phyloP scores from a whole-genome alignment of 2,113 vertebrate genomes.

The Progne subis region DNA sequence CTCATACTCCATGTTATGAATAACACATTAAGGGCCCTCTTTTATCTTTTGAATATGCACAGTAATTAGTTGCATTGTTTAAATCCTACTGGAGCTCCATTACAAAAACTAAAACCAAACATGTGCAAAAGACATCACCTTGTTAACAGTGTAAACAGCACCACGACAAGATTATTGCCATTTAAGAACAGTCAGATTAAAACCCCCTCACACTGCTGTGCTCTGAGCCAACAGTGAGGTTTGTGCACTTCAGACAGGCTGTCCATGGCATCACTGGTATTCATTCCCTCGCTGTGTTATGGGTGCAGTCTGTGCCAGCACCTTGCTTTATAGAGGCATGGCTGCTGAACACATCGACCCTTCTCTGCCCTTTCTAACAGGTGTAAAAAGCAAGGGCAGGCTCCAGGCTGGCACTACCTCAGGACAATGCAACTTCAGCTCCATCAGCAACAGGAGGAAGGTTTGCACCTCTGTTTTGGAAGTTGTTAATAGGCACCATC shows the following conservation, averaged over 20 bases:
- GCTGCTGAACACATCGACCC: not conserved
- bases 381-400: not conserved
- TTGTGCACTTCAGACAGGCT: not conserved
- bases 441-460: not conserved
- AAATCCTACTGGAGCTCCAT: not conserved
- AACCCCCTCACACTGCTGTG: not conserved
- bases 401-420: not conserved
- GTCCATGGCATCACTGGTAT: not conserved
- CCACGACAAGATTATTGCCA: not conserved
- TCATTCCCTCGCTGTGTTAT: not conserved
- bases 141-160: not conserved
- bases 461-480: not conserved
- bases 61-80: constrained; percentile 37
- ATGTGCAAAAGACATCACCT: not conserved
- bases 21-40: constrained; percentile 55
- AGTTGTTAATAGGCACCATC: not conserved
- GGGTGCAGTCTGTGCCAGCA: not conserved
- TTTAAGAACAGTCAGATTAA: not conserved
- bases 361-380: not conserved
- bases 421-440: not conserved
- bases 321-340: not conserved
- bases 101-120: not conserved
- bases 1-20: constrained; percentile 52
- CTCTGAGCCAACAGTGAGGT: not conserved
- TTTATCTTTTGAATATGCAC: constrained; percentile 43